These are phyloP conservation scores for Zaprionus lachaisei DNA, from an alignment of 1,140 invertebrate genomes.

Conservation along the genomic window DNA sequence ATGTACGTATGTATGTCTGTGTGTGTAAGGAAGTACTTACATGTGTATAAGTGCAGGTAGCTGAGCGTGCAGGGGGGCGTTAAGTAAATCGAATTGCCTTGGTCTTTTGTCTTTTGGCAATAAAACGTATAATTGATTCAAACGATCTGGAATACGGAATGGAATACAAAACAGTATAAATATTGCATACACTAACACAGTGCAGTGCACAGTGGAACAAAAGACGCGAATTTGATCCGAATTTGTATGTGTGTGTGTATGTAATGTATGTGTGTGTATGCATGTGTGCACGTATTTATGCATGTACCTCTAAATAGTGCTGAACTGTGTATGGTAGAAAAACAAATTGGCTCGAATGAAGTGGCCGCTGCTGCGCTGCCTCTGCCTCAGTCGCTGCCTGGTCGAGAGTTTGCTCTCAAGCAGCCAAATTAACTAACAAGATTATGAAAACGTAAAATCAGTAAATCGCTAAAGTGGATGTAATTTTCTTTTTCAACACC, in stretches of 20 bases:
- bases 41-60: not conserved
- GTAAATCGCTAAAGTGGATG: constrained; percentile 83
- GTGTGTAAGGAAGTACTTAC: constrained; percentile 10
- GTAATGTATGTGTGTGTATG: not conserved
- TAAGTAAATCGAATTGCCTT: constrained; percentile 8
- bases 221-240: not conserved
- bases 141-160: constrained; percentile 2
- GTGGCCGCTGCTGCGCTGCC: not conserved
- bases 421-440: constrained; percentile 82
- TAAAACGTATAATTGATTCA: constrained; percentile 13
- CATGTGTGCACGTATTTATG: constrained; percentile 6
- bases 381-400: not conserved
- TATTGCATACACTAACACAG: not conserved
- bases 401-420: constrained; percentile 49
- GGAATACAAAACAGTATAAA: constrained; percentile 3
- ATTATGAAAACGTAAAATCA: constrained; percentile 83
- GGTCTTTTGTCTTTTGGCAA: constrained; percentile 10
- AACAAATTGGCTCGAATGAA: constrained; percentile 10
- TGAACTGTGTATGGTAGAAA: constrained; percentile 1
- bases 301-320: constrained; percentile 13
- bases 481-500: constrained; percentile 83
- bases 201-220: not conserved
- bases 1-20: not conserved
- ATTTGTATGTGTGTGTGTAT: not conserved
- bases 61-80: constrained; percentile 4